Conservation (phyloP, 2,888 invertebrate genomes). For the Leptopilina drosophilae region DNA sequence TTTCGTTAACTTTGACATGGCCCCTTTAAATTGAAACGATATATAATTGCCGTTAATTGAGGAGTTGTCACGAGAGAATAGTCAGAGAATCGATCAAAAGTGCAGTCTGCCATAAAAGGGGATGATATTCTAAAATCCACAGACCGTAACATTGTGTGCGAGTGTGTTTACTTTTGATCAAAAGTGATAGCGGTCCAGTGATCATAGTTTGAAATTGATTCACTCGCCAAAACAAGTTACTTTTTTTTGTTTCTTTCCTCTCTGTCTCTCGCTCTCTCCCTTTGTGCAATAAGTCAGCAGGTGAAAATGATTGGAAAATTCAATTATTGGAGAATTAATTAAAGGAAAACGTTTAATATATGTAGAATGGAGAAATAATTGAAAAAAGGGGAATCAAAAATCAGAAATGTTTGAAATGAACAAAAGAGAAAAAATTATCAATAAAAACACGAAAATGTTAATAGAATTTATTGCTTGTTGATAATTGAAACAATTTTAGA, state of each 20-base stretch:
- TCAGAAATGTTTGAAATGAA: no score
- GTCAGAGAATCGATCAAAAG: slow-evolving; percentile 11
- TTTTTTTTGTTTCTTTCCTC: slow-evolving; percentile 18
- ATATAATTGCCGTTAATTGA: background rate
- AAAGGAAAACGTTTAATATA: no score
- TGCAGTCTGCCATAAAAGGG: slow-evolving; percentile 17
- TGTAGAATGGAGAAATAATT: no score
- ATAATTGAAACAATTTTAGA: no score
- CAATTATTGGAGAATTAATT: slow-evolving; percentile 19
- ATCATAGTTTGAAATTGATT: slow-evolving; percentile 23
- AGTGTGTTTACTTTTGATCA: slow-evolving; percentile 5
- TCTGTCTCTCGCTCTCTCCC: background rate
- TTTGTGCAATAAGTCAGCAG: background rate
- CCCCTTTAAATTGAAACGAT: no score
- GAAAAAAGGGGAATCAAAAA: no score
- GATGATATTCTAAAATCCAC: slow-evolving; percentile 33
- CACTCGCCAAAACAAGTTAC: background rate
- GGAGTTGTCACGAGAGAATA: background rate
- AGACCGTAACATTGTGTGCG: slow-evolving; percentile 10
- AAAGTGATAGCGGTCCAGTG: slow-evolving; percentile 28
- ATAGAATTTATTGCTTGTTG: no score
- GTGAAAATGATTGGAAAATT: background rate
- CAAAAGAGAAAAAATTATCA: no score
- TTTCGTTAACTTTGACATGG: no score
- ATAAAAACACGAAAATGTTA: no score